phyloP scores from a whole-genome alignment of 2,113 vertebrate genomes.

The Bucco capensis region DNA sequence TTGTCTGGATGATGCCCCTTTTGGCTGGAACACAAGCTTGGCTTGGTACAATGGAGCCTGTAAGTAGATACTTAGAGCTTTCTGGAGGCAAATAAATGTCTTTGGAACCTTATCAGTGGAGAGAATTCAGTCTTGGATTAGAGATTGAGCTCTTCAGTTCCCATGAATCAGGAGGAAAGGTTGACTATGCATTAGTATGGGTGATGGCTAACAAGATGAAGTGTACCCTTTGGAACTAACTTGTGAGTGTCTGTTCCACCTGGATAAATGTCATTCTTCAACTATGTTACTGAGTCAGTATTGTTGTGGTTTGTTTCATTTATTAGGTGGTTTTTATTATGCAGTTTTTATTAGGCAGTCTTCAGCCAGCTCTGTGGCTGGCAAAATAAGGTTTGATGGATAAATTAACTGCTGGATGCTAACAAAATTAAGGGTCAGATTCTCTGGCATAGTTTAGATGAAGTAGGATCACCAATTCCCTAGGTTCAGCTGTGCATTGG shows the following conservation, averaged over 20 bases:
- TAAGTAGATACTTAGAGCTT: background rate
- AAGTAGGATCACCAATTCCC: background rate
- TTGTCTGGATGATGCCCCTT: background rate
- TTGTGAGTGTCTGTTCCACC: background rate
- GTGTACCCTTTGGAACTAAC: background rate
- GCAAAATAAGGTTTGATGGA: background rate
- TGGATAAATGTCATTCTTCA: background rate
- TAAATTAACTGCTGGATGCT: background rate
- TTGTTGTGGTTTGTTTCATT: background rate
- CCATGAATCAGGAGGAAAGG: background rate
- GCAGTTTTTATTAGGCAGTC: background rate
- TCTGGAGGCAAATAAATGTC: background rate
- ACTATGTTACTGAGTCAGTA: background rate
- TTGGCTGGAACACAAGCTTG: background rate
- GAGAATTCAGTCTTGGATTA: background rate
- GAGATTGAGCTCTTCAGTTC: background rate
- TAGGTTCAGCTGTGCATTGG: background rate
- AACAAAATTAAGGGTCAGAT: background rate
- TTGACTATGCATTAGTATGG: background rate
- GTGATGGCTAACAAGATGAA: background rate
- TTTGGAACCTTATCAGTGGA: background rate
- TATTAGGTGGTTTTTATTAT: background rate
- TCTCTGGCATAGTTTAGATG: background rate
- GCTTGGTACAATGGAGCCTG: background rate
- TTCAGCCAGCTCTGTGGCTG: background rate